Percentiles rank a stretch among this genome's conserved stretches.
These are phyloP conservation scores for Pseudorectes ferrugineus DNA, from an alignment of 2,113 vertebrate genomes.

Conservation along the genomic window DNA sequence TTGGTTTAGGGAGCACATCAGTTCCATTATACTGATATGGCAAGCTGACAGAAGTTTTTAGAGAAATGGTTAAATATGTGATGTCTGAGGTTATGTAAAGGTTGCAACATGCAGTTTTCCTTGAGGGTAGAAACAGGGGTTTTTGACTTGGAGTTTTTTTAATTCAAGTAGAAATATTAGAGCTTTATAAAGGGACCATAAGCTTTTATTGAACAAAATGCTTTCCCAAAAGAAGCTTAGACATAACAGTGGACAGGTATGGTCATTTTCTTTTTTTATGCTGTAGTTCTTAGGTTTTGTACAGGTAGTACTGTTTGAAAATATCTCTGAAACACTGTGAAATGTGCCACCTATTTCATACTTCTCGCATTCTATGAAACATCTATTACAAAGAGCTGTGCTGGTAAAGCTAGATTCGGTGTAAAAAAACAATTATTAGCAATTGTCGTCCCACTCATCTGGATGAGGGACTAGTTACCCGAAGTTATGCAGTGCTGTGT, in stretches of 20 bases:
- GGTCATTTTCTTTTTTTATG: neutral
- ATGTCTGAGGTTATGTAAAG: neutral
- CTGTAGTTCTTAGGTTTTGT: neutral
- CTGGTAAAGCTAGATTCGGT: neutral
- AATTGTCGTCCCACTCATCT: neutral
- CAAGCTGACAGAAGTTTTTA: neutral
- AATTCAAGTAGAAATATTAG: neutral
- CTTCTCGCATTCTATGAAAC: neutral
- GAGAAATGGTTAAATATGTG: neutral
- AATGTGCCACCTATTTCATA: neutral
- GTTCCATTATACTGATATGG: neutral
- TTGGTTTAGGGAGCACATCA: neutral
- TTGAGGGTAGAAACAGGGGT: rapidly evolving
- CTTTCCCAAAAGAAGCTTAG: neutral
- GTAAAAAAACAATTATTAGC: neutral
- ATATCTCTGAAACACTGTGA: neutral
- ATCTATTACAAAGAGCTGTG: neutral
- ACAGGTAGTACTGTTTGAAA: neutral
- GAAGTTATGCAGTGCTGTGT: neutral
- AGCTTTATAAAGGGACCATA: neutral
- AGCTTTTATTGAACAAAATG: neutral
- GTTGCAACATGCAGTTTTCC: neutral
- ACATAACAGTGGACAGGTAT: neutral
- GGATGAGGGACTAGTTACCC: neutral
- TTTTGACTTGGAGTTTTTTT: neutral